Base-by-base conservation (phyloP, 2,797 vertebrate genomes). In the Bucorvus abyssinicus region DNA sequence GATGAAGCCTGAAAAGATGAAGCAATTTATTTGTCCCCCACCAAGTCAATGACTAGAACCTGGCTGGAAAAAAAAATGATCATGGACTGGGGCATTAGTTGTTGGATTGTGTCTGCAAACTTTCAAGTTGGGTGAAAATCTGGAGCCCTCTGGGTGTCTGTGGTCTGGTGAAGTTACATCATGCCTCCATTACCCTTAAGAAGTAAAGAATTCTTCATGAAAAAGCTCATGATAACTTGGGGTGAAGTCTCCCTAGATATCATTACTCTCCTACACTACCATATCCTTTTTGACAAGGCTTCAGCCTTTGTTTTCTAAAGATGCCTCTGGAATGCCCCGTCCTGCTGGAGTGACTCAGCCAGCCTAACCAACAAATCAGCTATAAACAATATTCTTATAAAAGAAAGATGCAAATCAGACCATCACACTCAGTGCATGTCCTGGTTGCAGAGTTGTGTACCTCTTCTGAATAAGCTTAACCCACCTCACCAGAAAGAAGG, bases 221-320 rank as follows among this genome's bases (percentile, higher is more conserved):
- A 94, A 93, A 53, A 19, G 52, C 87, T 87, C 63, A 26, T 14
- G 40, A 55, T 53, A 85, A 77, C 75, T 91, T 85, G 56, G 79
- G 84, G 57, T 87, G 61, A 91, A 96, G 84, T 89, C 64, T 94
- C 81, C 84, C 91, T 57, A 47, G 81, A 65, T 84, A 69, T n/a
- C 38, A 52, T 79, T 75, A 50, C 49, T 87, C 63, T 88, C 34
- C 60, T 91, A 29, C 60, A 49, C 29, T 14, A 94, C 70, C 52
- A 64, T 68, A 94, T 87, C 56, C 29, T 56, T 96, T 92, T 3
- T 92, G 94, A 95, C 94, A 94, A 84, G 96, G 22, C 63, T 93
- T 94, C 91, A 94, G 89, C 89, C 69, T 80, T 83, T 87, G 57
- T 92, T 92, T 91, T 60, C 78, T 45, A 68, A 94, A 96, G 75